Base-by-base conservation (phyloP, 2,888 invertebrate species). In the Folsomia manolachei region DNA sequence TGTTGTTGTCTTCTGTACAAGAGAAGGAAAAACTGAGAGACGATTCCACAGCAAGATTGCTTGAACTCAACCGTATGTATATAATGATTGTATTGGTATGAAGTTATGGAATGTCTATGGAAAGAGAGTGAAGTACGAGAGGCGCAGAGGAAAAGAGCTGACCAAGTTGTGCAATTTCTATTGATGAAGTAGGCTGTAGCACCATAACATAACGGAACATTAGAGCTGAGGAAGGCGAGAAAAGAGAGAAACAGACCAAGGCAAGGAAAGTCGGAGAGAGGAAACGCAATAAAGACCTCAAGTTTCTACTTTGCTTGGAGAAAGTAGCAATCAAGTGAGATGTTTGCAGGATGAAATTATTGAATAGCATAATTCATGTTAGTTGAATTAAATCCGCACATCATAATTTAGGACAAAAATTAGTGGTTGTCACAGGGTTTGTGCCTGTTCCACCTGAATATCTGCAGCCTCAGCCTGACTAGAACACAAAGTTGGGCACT, bases 181-280 rank as follows among this genome's bases (percentile, higher is more conserved):
- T 71, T 71, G 74, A 74, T 71, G 71, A 73, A 71, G 68, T 64
- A 27, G 64, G 18, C 56, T 18, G 23, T 56, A 56, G 56, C 63
- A 39, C 39, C 7, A 39, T 39, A 39, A 39, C 39, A 39, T 39
- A 21, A 63, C 60, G n/a, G 60, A 21, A n/a, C 7, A 19, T n/a
- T 4, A n/a, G 60, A 60, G n/a, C n/a, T 60, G 60, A 26, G 51
- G 51, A 63, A 23, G 51, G 19, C 2, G 24, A 26, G 27, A 18
- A 27, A 62, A 26, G 51, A 70, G 27, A 63, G n/a, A 63, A 19
- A 65, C 21, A 9, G 4, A 39, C 27, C 18, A 25, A 25, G 63
- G 18, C 9, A 18, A 23, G 21, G 14, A 51, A 51, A 11, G 51
- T 51, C 14, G n/a, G n/a, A n/a, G 14, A 39, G 39, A 39, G 39